Evolutionary conservation across 2,113 vertebrate species (phyloP).

Genomic region (Fregetta grallaria): DNA sequence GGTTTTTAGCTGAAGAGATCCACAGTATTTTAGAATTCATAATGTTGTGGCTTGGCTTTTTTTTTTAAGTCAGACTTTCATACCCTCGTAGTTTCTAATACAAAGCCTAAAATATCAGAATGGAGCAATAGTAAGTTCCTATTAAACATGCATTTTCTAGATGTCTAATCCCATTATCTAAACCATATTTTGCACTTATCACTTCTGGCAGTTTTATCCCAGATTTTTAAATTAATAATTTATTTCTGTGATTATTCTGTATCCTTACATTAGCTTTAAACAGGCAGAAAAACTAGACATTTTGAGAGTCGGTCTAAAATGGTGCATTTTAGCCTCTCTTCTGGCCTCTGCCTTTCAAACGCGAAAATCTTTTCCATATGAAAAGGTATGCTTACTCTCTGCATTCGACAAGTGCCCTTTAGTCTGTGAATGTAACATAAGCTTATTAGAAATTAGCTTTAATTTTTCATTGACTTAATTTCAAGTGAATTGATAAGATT

Average conservation of each 20-base stretch:
- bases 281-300: not conserved
- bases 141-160: slow-evolving; percentile 38
- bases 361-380: slow-evolving; percentile 3
- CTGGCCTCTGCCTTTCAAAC: slow-evolving; percentile 15
- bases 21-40: not conserved
- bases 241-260: slow-evolving; percentile 52
- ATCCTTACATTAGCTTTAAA: slow-evolving; percentile 47
- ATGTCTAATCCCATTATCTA: slow-evolving; percentile 39
- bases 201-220: slow-evolving; percentile 38
- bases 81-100: not conserved
- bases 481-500: slow-evolving; percentile 83
- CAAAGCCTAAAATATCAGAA: not conserved
- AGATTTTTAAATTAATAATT: slow-evolving; percentile 55
- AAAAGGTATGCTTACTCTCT: slow-evolving; percentile 16
- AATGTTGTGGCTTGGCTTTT: not conserved
- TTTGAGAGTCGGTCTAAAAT: not conserved
- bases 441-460: slow-evolving; percentile 79
- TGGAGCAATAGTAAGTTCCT: not conserved
- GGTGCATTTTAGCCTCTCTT: not conserved
- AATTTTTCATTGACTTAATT: slow-evolving; percentile 88
- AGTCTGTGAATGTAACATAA: slow-evolving; percentile 62
- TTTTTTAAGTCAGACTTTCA: not conserved
- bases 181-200: slow-evolving; percentile 24
- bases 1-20: not conserved
- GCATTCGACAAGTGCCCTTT: slow-evolving; percentile 31